phyloP scores from a whole-genome alignment of 2,797 vertebrate genomes.

The Astyanax mexicanus region DNA sequence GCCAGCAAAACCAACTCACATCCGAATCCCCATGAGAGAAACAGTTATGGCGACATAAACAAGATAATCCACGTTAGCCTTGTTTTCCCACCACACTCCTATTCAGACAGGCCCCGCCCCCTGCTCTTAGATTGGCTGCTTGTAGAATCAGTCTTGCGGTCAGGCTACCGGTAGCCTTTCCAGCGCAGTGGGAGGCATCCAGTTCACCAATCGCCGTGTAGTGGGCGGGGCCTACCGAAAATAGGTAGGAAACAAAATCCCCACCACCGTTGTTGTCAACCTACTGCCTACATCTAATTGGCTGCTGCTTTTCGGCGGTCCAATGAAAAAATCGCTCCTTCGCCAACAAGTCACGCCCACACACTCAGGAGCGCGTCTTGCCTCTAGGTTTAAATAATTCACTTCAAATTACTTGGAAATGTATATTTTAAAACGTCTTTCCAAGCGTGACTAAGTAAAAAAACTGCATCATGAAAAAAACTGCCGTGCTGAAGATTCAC shows the following conservation, averaged over 20 bases:
- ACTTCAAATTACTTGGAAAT: not conserved
- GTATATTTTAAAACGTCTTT: not conserved
- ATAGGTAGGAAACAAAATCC: not conserved
- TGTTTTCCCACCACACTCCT: not conserved
- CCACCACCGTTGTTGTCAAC: not conserved
- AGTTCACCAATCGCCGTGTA: not conserved
- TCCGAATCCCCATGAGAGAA: not conserved
- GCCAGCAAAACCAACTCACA: not conserved
- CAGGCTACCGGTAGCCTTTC: conserved; percentile 60
- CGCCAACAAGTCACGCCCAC: conserved; percentile 17
- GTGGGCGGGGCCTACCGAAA: not conserved
- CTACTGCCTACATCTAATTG: conserved; percentile 5
- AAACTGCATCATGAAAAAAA: no score
- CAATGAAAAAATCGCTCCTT: conserved; percentile 17
- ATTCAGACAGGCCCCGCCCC: conserved; percentile 57
- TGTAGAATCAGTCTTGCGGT: conserved; percentile 10
- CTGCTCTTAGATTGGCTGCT: conserved; percentile 7
- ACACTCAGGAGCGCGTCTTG: not conserved
- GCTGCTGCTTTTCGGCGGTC: not conserved
- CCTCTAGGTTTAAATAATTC: conserved; percentile 9
- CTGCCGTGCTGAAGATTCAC: no score
- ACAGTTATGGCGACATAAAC: conserved; percentile 71
- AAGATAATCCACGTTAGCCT: conserved; percentile 75
- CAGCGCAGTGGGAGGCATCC: conserved; percentile 16
- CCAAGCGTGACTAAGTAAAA: not conserved